Evolutionary conservation across 2,888 invertebrate species (phyloP), one percentile per base, ranked within the genome.

Genomic region (Portevinia maculata): DNA sequence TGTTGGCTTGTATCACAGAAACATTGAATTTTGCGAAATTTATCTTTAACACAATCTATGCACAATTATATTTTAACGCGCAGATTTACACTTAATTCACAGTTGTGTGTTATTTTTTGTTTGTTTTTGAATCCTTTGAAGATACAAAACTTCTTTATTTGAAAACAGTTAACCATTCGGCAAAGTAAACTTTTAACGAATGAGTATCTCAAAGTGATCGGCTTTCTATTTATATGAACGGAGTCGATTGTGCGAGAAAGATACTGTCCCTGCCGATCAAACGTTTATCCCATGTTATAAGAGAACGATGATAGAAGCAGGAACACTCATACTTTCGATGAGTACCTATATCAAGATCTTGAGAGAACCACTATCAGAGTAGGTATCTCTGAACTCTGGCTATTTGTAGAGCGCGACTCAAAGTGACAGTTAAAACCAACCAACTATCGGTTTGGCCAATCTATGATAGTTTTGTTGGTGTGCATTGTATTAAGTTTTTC

Each of bases 171-270:
- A 71, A 81, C 84, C 84, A 86, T 85, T 86, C 86, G 88, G 87
- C 85, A 86, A 84, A 85, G 85, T 87, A 85, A 87, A 87, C 87
- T 86, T 86, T 86, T 86, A 86, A 86, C 83, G 85, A 88, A 71
- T 79, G 73, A 81, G 50, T 67, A 71, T 71, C 64, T 69, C 70
- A n/a, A 32, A 52, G 52, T 52, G 60, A 71, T 84, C 71, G 67
- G 48, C 57, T 48, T 71, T 71, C 78, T 79, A 65, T 85, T 85
- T 85, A 84, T 84, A 84, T 79, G 48, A 65, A 65, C 70, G 48
- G 69, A 37, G 48, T 64, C 32, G 71, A 48, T 46, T 24, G 76
- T 21, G 70, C 64, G 50, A 73, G 71, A 67, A 83, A 78, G 62
- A 78, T 62, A 78, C 71, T 76, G 53, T 71, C 78, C 46, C 15